A percentile compares a stretch with the other conserved stretches of the same genome.
Conservation (phyloP, 1,140 invertebrate genomes). For the Neotoxoptera formosana region DNA sequence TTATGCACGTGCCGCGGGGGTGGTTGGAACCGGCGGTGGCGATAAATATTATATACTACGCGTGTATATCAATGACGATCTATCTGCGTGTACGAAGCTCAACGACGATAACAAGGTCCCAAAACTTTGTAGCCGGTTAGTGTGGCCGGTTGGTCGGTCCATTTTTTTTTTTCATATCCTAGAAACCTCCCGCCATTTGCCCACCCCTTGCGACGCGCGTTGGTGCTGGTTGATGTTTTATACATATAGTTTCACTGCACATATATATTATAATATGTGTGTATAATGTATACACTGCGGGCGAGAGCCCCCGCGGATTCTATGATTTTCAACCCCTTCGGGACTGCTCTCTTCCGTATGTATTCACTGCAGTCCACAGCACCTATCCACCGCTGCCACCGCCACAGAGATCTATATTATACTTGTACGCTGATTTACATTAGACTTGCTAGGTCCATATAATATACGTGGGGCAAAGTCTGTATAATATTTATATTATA, state of each 20-base stretch:
- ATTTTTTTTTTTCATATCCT: not conserved
- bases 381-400: not conserved
- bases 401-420: not conserved
- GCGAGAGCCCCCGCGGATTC: not conserved
- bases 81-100: not conserved
- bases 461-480: not conserved
- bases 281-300: not conserved
- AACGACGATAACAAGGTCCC: not conserved
- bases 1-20: not conserved
- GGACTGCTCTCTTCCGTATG: not conserved
- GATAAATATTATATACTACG: not conserved
- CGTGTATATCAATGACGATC: not conserved
- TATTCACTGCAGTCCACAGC: not conserved
- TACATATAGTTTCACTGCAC: not conserved
- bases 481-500: not conserved
- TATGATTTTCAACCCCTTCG: conserved; percentile 4
- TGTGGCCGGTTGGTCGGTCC: not conserved
- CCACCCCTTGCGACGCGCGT: no score
- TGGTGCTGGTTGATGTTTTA: not conserved
- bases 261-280: not conserved
- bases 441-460: no score
- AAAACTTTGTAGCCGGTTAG: not conserved
- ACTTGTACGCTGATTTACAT: not conserved
- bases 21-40: not conserved
- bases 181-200: not conserved